Evolutionary conservation across 1,140 invertebrate genomes (phyloP).

Genomic region (Diachasma alloeum): DNA sequence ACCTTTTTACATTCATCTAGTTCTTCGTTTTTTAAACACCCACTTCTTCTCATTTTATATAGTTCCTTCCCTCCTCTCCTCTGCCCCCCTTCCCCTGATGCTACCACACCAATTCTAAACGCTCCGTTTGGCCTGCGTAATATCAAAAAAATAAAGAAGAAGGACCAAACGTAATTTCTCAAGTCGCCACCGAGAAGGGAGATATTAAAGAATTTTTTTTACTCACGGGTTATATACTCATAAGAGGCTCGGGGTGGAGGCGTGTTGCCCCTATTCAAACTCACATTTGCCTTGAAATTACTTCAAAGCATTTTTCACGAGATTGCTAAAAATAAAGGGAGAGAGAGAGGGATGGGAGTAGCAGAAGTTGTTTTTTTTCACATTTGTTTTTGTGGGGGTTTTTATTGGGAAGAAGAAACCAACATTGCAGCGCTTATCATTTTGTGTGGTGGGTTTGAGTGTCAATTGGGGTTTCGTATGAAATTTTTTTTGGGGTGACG

Average conservation of each 20-base stretch:
- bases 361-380: neutral
- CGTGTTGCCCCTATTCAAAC: constrained; percentile 7
- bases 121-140: neutral
- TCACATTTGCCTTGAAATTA: constrained; percentile 8
- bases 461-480: no score
- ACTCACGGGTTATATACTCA: neutral
- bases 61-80: neutral
- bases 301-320: neutral
- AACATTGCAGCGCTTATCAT: no score
- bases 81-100: no score
- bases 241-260: neutral
- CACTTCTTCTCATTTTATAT: neutral
- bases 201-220: constrained; percentile 11
- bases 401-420: no score
- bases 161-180: constrained; percentile 3
- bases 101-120: neutral
- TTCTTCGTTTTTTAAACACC: neutral
- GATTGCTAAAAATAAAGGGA: constrained; percentile 4
- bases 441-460: no score
- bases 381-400: no score
- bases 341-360: neutral
- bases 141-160: constrained; percentile 2
- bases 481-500: no score
- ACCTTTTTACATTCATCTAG: constrained; percentile 11
- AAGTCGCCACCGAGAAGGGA: neutral